Evolutionary conservation across 2,113 vertebrate genomes (phyloP).

Genomic region (Fulica atra): DNA sequence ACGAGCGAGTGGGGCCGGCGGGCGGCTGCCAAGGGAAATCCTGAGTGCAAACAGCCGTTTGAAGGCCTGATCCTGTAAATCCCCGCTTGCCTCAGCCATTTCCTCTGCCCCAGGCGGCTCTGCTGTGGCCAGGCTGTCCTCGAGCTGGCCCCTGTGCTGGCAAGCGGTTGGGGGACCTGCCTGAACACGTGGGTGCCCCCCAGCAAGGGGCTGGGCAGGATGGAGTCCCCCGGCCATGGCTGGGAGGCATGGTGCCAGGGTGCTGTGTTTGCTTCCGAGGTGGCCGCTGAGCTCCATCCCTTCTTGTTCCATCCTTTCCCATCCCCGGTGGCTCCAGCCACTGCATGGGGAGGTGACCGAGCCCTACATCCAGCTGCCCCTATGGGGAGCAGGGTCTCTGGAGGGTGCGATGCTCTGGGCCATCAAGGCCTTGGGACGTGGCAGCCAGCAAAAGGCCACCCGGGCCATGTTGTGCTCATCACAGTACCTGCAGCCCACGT

Average conservation of each 20-base stretch:
- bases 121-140: neutral
- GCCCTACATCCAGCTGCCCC: accelerated
- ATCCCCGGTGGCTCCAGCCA: neutral
- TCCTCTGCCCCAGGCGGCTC: neutral
- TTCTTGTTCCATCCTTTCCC: neutral
- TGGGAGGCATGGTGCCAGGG: neutral
- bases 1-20: neutral
- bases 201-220: neutral
- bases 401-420: neutral
- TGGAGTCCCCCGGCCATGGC: neutral
- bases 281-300: neutral
- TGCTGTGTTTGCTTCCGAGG: neutral
- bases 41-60: conserved; percentile 25
- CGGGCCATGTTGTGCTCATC: accelerated
- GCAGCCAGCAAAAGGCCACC: neutral
- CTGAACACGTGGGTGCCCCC: neutral
- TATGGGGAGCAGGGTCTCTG: too few relatives aligned
- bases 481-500: accelerated
- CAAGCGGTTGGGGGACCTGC: neutral
- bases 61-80: conserved; percentile 12
- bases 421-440: accelerated
- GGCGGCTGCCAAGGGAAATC: conserved; percentile 64
- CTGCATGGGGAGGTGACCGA: accelerated
- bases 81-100: neutral
- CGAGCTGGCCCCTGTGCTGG: neutral